Evolutionary conservation across 2,797 vertebrate species (phyloP).

Genomic region (Acrocephalus scirpaceus): DNA sequence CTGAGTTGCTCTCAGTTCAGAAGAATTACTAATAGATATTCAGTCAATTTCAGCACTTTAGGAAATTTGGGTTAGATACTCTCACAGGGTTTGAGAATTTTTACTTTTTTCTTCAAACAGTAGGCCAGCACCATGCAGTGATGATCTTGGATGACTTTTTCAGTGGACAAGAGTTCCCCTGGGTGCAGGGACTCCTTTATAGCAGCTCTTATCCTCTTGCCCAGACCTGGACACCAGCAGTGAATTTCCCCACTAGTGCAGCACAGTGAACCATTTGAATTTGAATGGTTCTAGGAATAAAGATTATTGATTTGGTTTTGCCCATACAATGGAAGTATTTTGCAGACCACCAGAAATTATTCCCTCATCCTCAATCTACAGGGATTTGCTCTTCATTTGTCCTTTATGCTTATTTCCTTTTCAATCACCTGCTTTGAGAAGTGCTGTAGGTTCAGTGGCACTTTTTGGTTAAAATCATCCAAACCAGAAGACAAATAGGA

Average conservation of each 20-base stretch:
- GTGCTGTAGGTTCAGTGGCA: not conserved
- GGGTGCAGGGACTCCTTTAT: not conserved
- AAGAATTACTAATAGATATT: not conserved
- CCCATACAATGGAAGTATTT: not conserved
- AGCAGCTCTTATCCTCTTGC: not conserved
- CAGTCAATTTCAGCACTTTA: not conserved
- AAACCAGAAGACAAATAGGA: not conserved
- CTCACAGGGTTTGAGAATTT: not conserved
- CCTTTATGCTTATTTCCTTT: not conserved
- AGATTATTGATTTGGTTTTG: not conserved
- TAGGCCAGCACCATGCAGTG: not conserved
- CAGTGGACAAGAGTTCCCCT: not conserved
- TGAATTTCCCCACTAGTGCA: not conserved
- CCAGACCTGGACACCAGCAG: not conserved
- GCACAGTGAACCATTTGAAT: too few relatives aligned
- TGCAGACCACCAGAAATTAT: not conserved
- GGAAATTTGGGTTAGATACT: not conserved
- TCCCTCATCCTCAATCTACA: not conserved
- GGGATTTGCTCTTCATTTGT: not conserved
- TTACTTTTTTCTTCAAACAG: not conserved
- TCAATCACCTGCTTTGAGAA: not conserved
- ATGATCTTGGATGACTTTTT: not conserved
- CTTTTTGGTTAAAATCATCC: not conserved
- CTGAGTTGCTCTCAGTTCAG: not conserved
- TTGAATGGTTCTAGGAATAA: not conserved